Evolutionary conservation across 2,113 vertebrate species (phyloP).

Genomic region (Syngnathus typhle): DNA sequence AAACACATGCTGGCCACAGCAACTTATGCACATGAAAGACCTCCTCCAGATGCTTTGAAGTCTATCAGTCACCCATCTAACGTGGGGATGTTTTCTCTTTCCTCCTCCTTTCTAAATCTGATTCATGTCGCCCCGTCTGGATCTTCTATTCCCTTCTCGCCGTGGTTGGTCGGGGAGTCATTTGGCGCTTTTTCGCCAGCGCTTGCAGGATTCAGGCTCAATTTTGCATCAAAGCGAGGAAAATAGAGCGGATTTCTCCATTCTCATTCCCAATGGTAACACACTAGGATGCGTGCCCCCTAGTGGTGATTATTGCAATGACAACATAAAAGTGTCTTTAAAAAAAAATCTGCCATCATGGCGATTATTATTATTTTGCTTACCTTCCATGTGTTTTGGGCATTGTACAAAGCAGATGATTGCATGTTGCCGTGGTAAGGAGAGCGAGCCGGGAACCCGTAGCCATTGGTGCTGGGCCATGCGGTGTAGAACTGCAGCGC

Average conservation of each 20-base stretch:
- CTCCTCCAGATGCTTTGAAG: constrained; percentile 66
- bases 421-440: constrained; percentile 36
- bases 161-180: constrained; percentile 39
- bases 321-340: too few relatives aligned
- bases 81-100: constrained; percentile 58
- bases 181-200: constrained; percentile 36
- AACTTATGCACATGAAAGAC: constrained; percentile 69
- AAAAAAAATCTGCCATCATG: not conserved
- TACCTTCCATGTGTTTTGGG: constrained; percentile 68
- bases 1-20: constrained; percentile 39
- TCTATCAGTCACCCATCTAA: constrained; percentile 52
- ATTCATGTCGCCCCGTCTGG: constrained; percentile 50
- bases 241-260: constrained; percentile 18
- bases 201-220: constrained; percentile 38
- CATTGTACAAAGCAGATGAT: constrained; percentile 51
- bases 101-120: constrained; percentile 50
- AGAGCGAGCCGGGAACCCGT: not conserved
- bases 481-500: constrained; percentile 35
- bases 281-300: too few relatives aligned
- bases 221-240: constrained; percentile 52
- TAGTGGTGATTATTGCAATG: too few relatives aligned
- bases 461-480: constrained; percentile 14
- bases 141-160: constrained; percentile 15
- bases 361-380: not conserved
- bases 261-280: constrained; percentile 26